Evolutionary conservation across 2,888 invertebrate species (phyloP).

Genomic region (Tillus elongatus): DNA sequence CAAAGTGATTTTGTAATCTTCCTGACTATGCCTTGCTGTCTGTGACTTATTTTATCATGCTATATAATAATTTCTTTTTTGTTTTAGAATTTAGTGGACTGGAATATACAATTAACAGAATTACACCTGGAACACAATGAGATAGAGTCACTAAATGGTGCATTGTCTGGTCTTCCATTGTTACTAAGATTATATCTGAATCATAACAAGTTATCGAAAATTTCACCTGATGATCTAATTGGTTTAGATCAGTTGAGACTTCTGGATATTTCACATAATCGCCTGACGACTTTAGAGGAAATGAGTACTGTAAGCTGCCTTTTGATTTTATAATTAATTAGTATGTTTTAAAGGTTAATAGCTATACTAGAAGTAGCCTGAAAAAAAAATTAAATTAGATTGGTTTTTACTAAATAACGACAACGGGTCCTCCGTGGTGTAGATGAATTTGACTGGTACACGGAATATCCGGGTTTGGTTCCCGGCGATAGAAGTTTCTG

Average conservation of each 20-base stretch:
- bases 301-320: conserved; percentile 74
- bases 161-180: conserved; percentile 65
- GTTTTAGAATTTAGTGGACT: conserved; percentile 67
- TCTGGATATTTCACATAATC: conserved; percentile 71
- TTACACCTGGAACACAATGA: conserved; percentile 67
- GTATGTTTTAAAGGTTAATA: neutral
- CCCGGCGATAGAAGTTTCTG: no score
- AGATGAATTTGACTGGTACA: no score
- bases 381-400: no score
- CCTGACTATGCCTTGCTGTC: no score
- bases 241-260: conserved; percentile 65
- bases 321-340: conserved; percentile 3
- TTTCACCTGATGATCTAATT: conserved; percentile 68
- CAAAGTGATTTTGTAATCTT: neutral
- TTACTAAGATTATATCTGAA: conserved; percentile 64
- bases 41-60: no score
- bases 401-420: no score
- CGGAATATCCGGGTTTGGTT: no score
- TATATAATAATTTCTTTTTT: no score
- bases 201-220: conserved; percentile 62
- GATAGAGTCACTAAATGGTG: conserved; percentile 61
- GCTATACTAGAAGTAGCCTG: no score
- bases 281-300: conserved; percentile 66
- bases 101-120: conserved; percentile 63
- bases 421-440: no score